A percentile compares a stretch with the other conserved stretches of the same genome.
phyloP scores from a whole-genome alignment of 1,140 invertebrate species.

The Rhyzopertha dominica region DNA sequence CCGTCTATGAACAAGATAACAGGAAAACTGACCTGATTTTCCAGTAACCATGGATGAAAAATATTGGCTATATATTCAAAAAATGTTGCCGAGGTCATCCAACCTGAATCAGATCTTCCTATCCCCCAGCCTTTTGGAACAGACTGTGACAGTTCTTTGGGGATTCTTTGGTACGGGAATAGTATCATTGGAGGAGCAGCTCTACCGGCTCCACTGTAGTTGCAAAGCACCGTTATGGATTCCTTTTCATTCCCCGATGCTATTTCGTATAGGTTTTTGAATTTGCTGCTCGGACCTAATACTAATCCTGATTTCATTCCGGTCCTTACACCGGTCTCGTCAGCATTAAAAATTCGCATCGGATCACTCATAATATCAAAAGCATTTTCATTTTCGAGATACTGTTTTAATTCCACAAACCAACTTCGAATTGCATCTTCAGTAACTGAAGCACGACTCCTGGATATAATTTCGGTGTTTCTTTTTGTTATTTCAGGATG shows the following conservation, averaged over 20 bases:
- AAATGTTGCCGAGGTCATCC: constrained; percentile 46
- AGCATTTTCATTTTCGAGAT: constrained; percentile 15
- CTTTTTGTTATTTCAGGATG: too few relatives aligned
- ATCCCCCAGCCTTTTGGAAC: constrained; percentile 35
- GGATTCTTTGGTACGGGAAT: constrained; percentile 41
- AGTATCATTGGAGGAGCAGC: constrained; percentile 35
- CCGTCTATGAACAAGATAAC: constrained; percentile 46
- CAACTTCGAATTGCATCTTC: too few relatives aligned
- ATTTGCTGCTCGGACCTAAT: constrained; percentile 25
- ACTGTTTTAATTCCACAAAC: too few relatives aligned
- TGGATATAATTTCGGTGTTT: too few relatives aligned
- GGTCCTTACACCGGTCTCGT: constrained; percentile 42
- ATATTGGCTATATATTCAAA: constrained; percentile 40
- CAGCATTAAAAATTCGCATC: constrained; percentile 38
- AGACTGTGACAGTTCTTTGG: constrained; percentile 19
- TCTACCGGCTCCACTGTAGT: constrained; percentile 23
- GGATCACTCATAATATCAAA: constrained; percentile 31
- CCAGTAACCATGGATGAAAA: constrained; percentile 25
- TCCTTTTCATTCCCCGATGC: constrained; percentile 20
- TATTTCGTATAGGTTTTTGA: constrained; percentile 29
- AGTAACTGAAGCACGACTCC: too few relatives aligned
- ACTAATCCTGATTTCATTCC: constrained; percentile 32
- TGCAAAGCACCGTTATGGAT: constrained; percentile 16
- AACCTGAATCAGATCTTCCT: constrained; percentile 43
- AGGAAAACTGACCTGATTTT: constrained; percentile 29